Conservation (phyloP, 2,888 invertebrate genomes). For the Eurytoma californica region DNA sequence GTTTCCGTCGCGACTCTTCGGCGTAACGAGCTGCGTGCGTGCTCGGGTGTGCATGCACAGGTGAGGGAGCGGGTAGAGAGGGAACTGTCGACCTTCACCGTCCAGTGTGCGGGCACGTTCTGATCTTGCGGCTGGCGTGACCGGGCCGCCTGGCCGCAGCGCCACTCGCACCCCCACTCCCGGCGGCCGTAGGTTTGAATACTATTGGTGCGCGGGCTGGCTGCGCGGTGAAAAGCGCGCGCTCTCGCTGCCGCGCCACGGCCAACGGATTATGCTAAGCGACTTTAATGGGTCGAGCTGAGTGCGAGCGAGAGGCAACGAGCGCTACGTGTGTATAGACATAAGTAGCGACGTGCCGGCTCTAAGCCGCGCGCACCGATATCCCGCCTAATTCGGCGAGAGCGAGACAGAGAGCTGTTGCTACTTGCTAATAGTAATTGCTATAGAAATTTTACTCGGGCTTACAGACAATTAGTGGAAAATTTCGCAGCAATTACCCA, state of each 20-base stretch:
- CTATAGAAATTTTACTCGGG: no score
- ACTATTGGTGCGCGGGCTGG: conserved; percentile 70
- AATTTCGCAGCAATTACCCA: no score
- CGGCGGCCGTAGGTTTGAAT: conserved; percentile 64
- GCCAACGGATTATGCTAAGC: conserved; percentile 73
- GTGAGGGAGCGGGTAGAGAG: conserved; percentile 1
- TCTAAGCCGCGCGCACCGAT: no score
- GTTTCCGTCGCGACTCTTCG: no score
- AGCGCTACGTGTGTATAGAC: not conserved
- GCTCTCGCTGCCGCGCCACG: no score
- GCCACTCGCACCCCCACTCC: not conserved
- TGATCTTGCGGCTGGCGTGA: conserved; percentile 37
- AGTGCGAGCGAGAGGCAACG: conserved; percentile 51
- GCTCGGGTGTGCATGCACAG: not conserved
- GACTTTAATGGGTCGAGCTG: conserved; percentile 44
- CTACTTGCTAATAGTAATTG: no score
- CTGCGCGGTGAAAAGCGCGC: conserved; percentile 72
- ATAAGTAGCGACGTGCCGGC: no score
- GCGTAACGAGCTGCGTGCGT: not conserved
- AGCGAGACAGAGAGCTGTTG: no score
- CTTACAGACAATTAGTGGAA: no score
- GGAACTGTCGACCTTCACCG: conserved; percentile 56
- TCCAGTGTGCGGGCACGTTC: conserved; percentile 66
- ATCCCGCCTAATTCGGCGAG: no score
- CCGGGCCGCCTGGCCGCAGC: not conserved